A percentile compares a stretch with the other conserved stretches of the same genome.
Evolutionary conservation across 2,113 vertebrate genomes (phyloP).

Genomic region (Ptyas mucosa): DNA sequence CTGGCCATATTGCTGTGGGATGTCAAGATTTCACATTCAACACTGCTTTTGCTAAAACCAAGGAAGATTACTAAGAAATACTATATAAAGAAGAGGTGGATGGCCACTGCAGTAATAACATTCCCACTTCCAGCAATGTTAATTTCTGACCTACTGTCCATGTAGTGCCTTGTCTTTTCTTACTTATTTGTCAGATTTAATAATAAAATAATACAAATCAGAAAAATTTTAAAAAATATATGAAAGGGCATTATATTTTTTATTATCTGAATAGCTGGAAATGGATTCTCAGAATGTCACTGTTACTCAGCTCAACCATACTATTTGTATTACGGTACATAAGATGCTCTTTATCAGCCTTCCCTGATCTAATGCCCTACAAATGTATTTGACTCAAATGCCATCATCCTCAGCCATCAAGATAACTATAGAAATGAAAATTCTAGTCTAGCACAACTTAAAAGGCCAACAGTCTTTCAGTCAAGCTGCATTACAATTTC

Average conservation of each 20-base stretch:
- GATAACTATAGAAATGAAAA: not conserved
- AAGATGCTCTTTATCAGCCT: not conserved
- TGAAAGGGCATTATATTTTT: not conserved
- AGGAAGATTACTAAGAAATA: not conserved
- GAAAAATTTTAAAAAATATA: not conserved
- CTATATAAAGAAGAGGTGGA: not conserved
- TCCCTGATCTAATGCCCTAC: not conserved
- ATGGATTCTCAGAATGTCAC: fast-evolving
- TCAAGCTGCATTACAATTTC: not conserved
- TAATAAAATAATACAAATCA: not conserved
- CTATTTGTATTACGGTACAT: conserved; percentile 20
- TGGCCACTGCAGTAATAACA: not conserved
- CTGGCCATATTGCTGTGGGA: not conserved
- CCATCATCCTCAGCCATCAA: not conserved
- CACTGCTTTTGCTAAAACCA: not conserved
- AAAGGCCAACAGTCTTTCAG: not conserved
- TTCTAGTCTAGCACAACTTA: not conserved
- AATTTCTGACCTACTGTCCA: not conserved
- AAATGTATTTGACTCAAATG: not conserved
- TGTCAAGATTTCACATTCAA: not conserved
- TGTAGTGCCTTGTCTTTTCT: not conserved
- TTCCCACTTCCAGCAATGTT: not conserved
- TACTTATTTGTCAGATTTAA: not conserved
- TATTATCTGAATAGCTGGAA: not conserved
- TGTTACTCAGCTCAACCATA: not conserved